phyloP scores from a whole-genome alignment of 1,140 invertebrate genomes.

The Eciton burchellii region DNA sequence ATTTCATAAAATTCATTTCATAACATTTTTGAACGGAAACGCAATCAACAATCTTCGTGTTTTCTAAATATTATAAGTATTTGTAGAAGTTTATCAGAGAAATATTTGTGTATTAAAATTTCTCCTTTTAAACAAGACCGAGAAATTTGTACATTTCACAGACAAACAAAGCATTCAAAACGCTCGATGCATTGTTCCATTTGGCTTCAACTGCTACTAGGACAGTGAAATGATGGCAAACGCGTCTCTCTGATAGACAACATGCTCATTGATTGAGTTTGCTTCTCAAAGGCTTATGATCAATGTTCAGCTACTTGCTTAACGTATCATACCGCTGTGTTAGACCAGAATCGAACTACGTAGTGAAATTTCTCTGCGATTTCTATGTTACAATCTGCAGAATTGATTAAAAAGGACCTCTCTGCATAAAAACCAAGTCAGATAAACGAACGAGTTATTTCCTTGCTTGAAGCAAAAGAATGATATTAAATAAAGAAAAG shows the following conservation, averaged over 20 bases:
- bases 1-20: slow-evolving; percentile 47
- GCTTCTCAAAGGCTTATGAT: slow-evolving; percentile 43
- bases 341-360: background rate
- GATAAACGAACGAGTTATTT: background rate
- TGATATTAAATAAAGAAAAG: no score
- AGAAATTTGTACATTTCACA: slow-evolving; percentile 46
- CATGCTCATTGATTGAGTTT: slow-evolving; percentile 43
- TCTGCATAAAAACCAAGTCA: background rate
- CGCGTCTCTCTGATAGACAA: slow-evolving; percentile 31
- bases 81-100: slow-evolving; percentile 50
- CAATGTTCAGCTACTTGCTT: slow-evolving; percentile 32
- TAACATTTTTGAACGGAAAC: slow-evolving; percentile 20
- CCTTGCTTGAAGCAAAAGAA: no score
- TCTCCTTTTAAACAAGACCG: slow-evolving; percentile 35
- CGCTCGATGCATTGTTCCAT: background rate
- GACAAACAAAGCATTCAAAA: background rate
- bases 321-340: slow-evolving; percentile 9
- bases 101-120: slow-evolving; percentile 54
- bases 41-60: slow-evolving; percentile 5
- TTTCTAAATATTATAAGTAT: slow-evolving; percentile 29
- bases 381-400: background rate
- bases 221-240: slow-evolving; percentile 24
- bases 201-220: slow-evolving; percentile 8
- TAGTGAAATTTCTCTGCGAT: slow-evolving; percentile 15
- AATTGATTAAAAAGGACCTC: background rate